Evolutionary conservation across 2,797 vertebrate species (phyloP).

Genomic region (Astyanax mexicanus): DNA sequence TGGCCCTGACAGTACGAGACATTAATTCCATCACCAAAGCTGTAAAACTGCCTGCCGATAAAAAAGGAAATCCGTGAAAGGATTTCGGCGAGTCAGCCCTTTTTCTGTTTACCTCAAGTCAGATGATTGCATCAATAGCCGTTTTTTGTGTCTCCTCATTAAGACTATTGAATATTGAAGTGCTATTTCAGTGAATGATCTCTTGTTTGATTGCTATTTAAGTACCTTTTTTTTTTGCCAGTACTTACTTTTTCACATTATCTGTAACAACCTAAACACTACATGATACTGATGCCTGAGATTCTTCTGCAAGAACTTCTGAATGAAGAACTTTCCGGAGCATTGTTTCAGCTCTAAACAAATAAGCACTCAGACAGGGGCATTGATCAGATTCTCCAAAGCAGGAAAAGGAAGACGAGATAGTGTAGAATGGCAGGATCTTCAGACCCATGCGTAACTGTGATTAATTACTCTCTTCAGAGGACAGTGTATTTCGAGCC

Average conservation of each 20-base stretch:
- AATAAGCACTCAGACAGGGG: constrained; percentile 73
- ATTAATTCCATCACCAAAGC: neutral
- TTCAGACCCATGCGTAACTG: constrained; percentile 71
- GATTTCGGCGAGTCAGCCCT: constrained; percentile 1
- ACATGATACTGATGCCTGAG: neutral
- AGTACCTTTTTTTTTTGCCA: neutral
- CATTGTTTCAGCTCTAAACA: constrained; percentile 66
- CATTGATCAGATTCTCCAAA: constrained; percentile 76
- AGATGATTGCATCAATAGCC: neutral
- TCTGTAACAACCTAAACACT: constrained; percentile 45
- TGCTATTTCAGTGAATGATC: neutral
- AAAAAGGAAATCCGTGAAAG: neutral
- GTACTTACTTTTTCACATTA: neutral
- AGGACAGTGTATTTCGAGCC: constrained; percentile 76
- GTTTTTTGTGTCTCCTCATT: neutral
- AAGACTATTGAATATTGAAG: neutral
- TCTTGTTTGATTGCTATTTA: neutral
- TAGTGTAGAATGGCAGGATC: constrained; percentile 50
- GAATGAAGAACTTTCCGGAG: constrained; percentile 28
- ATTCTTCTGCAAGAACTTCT: constrained; percentile 31
- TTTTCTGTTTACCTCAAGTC: neutral
- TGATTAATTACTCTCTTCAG: constrained; percentile 80
- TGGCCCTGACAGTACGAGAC: too few species aligned
- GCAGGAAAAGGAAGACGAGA: constrained; percentile 62
- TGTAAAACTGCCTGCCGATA: neutral